These are phyloP conservation scores for Gnatocerus cornutus DNA, from an alignment of 2,888 invertebrate genomes.

Conservation along the genomic window DNA sequence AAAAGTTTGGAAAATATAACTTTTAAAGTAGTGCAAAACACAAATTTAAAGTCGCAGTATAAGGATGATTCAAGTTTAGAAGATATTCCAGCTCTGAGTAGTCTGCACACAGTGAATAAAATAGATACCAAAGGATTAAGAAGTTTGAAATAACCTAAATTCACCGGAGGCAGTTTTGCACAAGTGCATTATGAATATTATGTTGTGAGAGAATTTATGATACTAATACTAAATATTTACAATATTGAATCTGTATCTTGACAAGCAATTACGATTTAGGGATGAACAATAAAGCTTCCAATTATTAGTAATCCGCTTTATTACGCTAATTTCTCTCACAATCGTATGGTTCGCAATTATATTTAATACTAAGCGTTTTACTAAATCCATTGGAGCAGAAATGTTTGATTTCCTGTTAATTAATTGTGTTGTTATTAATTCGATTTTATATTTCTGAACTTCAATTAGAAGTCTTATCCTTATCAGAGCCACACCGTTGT, in stretches of 20 bases:
- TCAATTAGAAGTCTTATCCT: too few relatives aligned
- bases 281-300: too few relatives aligned
- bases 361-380: too few relatives aligned
- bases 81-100: background rate
- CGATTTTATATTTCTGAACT: too few relatives aligned
- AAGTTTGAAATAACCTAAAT: background rate
- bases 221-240: background rate
- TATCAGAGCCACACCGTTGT: too few relatives aligned
- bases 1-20: slow-evolving; percentile 6
- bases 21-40: slow-evolving; percentile 8
- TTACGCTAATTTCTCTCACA: too few relatives aligned
- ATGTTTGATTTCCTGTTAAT: too few relatives aligned
- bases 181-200: background rate
- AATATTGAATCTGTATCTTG: background rate
- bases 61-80: background rate
- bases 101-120: slow-evolving; percentile 5
- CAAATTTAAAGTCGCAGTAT: background rate
- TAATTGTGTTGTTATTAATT: too few relatives aligned
- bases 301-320: too few relatives aligned
- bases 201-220: background rate
- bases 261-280: too few relatives aligned
- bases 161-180: background rate
- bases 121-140: background rate
- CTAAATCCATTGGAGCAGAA: too few relatives aligned
- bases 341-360: too few relatives aligned